Base-by-base conservation (phyloP, 2,113 vertebrate species). In the Chloropsis hardwickii region DNA sequence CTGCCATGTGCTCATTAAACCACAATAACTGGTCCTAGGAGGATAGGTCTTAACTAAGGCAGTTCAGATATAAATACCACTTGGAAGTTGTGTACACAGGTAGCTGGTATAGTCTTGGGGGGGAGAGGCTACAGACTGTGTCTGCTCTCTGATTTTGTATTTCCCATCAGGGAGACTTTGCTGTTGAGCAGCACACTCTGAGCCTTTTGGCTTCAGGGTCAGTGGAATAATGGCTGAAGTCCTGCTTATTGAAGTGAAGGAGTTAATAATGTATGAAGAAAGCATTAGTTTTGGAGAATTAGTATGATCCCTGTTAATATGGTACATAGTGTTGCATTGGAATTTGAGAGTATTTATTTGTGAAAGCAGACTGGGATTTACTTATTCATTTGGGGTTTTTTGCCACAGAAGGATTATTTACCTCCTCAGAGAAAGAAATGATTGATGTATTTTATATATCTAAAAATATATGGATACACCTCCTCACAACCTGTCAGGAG, bases 391-490 rank as follows among this genome's bases (percentile, higher is more conserved):
- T 58, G n/a, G 14, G 19, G 0, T 1, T 17, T 35, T 83, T 69
- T 81, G 8, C 8, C 5, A 9, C 10, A 28, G 3, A 39, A 86
- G 40, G 37, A 12, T 91, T 45, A 74, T 50, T n/a, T 81, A 3
- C 23, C 5, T 67, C 10, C 9, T 89, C 16, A 42, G 40, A 80
- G 21, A 70, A 70, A 79, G 17, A 78, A 77, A 33, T 10, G 0
- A 29, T 61, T 8, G 14, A 3, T 48, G 2, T 45, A 17, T 40
- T 45, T 73, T 65, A 31, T 23, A 4, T 37, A 14, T 14, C 9
- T 56, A 12, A 51, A 40, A 31, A 51, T 24, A n/a, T 1, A 24
- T 16, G 1, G 20, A 5, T n/a, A 8, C 0, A 45, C 3, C 8
- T 31, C 4, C 3, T 7, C 5, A 7, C 8, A 7, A 8, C 5